phyloP scores from a whole-genome alignment of 1,140 invertebrate species.

The Drosophila nigromelanica region DNA sequence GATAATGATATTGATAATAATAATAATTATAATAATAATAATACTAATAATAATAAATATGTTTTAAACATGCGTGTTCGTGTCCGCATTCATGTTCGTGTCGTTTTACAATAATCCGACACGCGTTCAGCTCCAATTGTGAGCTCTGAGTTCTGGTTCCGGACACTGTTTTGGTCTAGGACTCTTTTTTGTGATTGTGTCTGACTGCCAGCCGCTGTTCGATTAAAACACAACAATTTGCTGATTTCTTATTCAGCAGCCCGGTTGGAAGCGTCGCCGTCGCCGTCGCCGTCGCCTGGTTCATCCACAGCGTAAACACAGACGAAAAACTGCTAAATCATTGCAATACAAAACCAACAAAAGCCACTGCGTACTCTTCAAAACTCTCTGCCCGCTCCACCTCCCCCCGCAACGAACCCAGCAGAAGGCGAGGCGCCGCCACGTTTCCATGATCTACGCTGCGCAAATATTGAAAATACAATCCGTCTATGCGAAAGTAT shows the following conservation, averaged over 20 bases:
- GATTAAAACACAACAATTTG: slow-evolving; percentile 81
- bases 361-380: slow-evolving; percentile 50
- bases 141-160: not conserved
- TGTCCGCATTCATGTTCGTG: no score
- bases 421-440: not conserved
- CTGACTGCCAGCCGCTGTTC: slow-evolving; percentile 41
- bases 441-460: slow-evolving; percentile 50
- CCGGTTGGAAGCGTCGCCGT: slow-evolving; percentile 12
- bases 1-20: no score
- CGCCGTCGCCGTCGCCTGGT: slow-evolving; percentile 32
- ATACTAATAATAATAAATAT: no score
- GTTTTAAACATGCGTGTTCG: no score
- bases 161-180: no score
- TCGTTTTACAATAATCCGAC: no score
- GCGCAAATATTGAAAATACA: slow-evolving; percentile 82
- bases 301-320: slow-evolving; percentile 81
- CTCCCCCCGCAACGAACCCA: not conserved
- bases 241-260: slow-evolving; percentile 77
- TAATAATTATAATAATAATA: no score
- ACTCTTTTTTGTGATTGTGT: slow-evolving; percentile 31
- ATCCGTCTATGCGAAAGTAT: slow-evolving; percentile 80
- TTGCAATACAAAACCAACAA: slow-evolving; percentile 82
- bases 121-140: no score
- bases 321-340: slow-evolving; percentile 82
- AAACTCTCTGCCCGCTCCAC: slow-evolving; percentile 3